Evolutionary conservation across 1,140 invertebrate genomes (phyloP), one percentile per base, ranked within the genome.

Genomic region (Neoseiulus cucumeris): DNA sequence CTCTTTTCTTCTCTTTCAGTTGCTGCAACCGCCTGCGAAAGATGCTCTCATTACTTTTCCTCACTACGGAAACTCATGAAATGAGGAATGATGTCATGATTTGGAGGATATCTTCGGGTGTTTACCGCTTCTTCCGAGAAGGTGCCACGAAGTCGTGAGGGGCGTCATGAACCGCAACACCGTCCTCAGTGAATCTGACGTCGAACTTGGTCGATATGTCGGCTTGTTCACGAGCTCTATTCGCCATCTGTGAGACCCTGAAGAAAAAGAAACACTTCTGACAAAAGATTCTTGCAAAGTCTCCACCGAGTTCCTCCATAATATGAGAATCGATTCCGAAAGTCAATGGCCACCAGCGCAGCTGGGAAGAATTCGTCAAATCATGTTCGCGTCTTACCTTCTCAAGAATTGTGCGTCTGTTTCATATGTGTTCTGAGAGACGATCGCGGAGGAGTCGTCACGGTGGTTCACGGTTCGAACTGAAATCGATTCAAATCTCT

Each of bases 241-340:
- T 59, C 1, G 51, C 51, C 51, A 59, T 59, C 51, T 59, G 51
- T 2, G 51, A 59, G 1, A 59, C 51, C 51, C 51, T 59, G 51
- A 6, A 25, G 14, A 6, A 47, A n/a, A n/a, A n/a, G n/a, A n/a
- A n/a, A n/a, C n/a, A n/a, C n/a, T n/a, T n/a, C n/a, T n/a, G n/a
- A n/a, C n/a, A n/a, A n/a, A n/a, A n/a, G n/a, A n/a, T n/a, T n/a
- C n/a, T n/a, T n/a, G n/a, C n/a, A n/a, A n/a, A n/a, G n/a, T n/a
- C n/a, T n/a, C n/a, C n/a, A n/a, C n/a, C n/a, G n/a, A n/a, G n/a
- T n/a, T n/a, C n/a, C n/a, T n/a, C n/a, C n/a, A n/a, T n/a, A n/a
- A n/a, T n/a, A n/a, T n/a, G n/a, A n/a, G n/a, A n/a, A n/a, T n/a
- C n/a, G n/a, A n/a, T n/a, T n/a, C n/a, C n/a, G n/a, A n/a, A n/a